Evolutionary conservation across 2,888 invertebrate genomes (phyloP).

Genomic region (Diadegma fenestrale): DNA sequence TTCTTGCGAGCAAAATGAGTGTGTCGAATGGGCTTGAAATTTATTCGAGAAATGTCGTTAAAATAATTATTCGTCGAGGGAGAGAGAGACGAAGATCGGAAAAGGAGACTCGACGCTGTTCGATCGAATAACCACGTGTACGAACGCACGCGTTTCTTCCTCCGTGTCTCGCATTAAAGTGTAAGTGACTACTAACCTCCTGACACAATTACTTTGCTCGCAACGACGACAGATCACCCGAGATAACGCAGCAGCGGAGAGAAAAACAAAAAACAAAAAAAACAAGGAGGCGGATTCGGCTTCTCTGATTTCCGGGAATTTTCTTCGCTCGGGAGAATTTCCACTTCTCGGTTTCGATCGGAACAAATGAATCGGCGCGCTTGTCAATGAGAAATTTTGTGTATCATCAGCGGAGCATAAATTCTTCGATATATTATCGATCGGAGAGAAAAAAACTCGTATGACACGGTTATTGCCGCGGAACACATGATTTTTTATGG

Average conservation of each 20-base stretch:
- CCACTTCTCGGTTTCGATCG: not conserved
- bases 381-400: not conserved
- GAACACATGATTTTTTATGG: no score
- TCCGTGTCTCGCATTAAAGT: slow-evolving; percentile 52
- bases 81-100: not conserved
- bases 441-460: not conserved
- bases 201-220: slow-evolving; percentile 61
- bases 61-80: not conserved
- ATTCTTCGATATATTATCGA: not conserved
- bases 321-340: slow-evolving; percentile 16
- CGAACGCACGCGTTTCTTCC: slow-evolving; percentile 32
- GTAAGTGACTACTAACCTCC: slow-evolving; percentile 64
- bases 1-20: no score
- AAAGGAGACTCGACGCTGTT: slow-evolving; percentile 10
- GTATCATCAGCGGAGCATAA: not conserved
- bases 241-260: not conserved
- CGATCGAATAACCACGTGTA: slow-evolving; percentile 53
- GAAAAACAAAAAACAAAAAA: slow-evolving; percentile 24
- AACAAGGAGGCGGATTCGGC: not conserved
- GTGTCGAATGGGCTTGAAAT: not conserved
- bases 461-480: not conserved
- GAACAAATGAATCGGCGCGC: not conserved
- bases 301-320: slow-evolving; percentile 18
- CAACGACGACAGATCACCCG: slow-evolving; percentile 41
- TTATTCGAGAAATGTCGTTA: not conserved